These are phyloP conservation scores for Kryptopterus vitreolus DNA, from an alignment of 2,797 vertebrate species.

Conservation along the genomic window DNA sequence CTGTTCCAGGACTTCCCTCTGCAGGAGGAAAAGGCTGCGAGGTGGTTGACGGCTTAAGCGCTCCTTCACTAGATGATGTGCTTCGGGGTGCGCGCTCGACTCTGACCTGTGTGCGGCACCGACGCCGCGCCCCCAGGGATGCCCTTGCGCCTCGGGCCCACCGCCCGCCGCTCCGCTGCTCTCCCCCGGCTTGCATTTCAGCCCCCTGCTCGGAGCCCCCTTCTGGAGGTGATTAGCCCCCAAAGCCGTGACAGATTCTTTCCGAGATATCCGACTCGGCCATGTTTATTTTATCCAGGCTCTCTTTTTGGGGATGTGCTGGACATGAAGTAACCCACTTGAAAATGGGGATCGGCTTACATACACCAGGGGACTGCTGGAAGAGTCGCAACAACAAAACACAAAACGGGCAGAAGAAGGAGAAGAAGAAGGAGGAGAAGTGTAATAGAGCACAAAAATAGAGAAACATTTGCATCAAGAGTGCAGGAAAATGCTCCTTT, in stretches of 20 bases:
- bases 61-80: conserved; percentile 27
- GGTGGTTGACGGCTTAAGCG: conserved; percentile 15
- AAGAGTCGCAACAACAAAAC: conserved; percentile 78
- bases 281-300: conserved; percentile 99
- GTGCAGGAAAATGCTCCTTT: conserved; percentile 79
- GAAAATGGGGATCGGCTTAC: conserved; percentile 90
- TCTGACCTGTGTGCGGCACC: conserved; percentile 91
- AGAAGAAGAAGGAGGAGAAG: conserved; percentile 42
- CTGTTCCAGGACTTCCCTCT: not conserved
- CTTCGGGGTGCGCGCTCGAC: conserved; percentile 26
- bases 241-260: conserved; percentile 99
- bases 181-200: conserved; percentile 93
- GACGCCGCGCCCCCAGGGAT: conserved; percentile 59
- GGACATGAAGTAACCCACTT: conserved; percentile 98
- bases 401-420: conserved; percentile 46
- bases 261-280: conserved; percentile 99
- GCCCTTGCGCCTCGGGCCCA: conserved; percentile 61
- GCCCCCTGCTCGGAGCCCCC: conserved; percentile 92
- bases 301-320: conserved; percentile 99
- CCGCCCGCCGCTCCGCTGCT: conserved; percentile 81
- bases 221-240: conserved; percentile 99
- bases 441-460: conserved; percentile 36
- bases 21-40: conserved; percentile 9
- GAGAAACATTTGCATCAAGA: conserved; percentile 73
- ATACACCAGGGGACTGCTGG: conserved; percentile 81